Evolutionary conservation across 2,888 invertebrate species (phyloP).

Genomic region (Onchidella celtica): DNA sequence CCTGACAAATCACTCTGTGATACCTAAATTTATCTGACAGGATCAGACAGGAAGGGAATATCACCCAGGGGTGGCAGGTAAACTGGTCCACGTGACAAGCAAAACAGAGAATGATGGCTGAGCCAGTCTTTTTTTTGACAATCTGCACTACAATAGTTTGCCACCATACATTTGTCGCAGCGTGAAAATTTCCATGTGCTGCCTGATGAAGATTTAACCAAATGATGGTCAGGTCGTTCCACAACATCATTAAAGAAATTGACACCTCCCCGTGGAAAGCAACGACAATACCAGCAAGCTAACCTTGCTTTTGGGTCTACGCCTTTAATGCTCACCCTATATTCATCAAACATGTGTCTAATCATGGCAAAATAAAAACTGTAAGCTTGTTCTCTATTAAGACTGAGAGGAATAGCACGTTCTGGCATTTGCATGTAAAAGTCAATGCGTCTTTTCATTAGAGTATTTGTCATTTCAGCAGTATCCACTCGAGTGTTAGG

Average conservation of each 20-base stretch:
- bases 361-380: slow-evolving; percentile 44
- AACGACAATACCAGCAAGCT: slow-evolving; percentile 36
- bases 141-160: slow-evolving; percentile 19
- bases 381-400: slow-evolving; percentile 35
- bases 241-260: slow-evolving; percentile 19
- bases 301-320: slow-evolving; percentile 32
- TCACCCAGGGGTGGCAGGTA: slow-evolving; percentile 23
- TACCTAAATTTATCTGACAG: background rate
- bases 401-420: slow-evolving; percentile 14
- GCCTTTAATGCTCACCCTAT: slow-evolving; percentile 4
- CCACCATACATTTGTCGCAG: slow-evolving; percentile 35
- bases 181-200: slow-evolving; percentile 31
- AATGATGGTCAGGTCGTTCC: background rate
- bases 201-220: background rate
- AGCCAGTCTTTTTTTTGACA: slow-evolving; percentile 34
- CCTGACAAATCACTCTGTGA: too few species aligned
- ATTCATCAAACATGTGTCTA: slow-evolving; percentile 22
- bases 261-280: slow-evolving; percentile 9
- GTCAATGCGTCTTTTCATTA: background rate
- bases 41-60: background rate
- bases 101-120: background rate
- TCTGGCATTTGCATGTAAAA: slow-evolving; percentile 8
- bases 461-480: background rate
- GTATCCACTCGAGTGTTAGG: background rate
- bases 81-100: slow-evolving; percentile 33